Conservation (phyloP, 2,113 vertebrate genomes). For the Dissostichus mawsoni region DNA sequence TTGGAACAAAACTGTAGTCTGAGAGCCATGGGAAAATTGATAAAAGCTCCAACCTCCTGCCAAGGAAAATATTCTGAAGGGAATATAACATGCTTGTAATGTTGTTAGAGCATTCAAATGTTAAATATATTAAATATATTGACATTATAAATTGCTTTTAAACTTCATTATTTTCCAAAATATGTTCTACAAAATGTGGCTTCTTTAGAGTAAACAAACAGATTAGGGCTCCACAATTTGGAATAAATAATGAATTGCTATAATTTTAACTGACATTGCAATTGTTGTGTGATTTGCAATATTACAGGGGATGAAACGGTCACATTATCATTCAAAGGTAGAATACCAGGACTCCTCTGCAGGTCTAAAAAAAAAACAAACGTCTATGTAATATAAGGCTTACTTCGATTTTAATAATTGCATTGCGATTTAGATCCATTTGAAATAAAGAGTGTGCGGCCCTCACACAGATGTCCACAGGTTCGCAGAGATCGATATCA, state of each 20-base stretch:
- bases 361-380: too few relatives aligned
- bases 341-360: too few relatives aligned
- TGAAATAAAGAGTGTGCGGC: not conserved
- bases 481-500: constrained; percentile 36
- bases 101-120: constrained; percentile 10
- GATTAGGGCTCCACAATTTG: too few relatives aligned
- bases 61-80: constrained; percentile 29
- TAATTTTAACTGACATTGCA: too few relatives aligned
- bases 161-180: not conserved
- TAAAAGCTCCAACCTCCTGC: constrained; percentile 25
- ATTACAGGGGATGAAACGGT: too few relatives aligned
- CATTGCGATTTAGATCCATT: too few relatives aligned
- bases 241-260: too few relatives aligned
- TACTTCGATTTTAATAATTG: too few relatives aligned
- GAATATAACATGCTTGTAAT: constrained; percentile 18
- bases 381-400: too few relatives aligned
- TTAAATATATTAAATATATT: not conserved
- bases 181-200: not conserved
- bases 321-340: too few relatives aligned
- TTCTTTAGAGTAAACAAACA: not conserved
- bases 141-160: not conserved
- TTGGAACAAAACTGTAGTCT: constrained; percentile 6
- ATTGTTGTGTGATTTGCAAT: too few relatives aligned
- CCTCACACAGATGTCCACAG: not conserved
- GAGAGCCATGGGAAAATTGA: constrained; percentile 18